These are phyloP conservation scores for Pristis pectinata DNA, from an alignment of 2,797 vertebrate genomes.

Conservation along the genomic window DNA sequence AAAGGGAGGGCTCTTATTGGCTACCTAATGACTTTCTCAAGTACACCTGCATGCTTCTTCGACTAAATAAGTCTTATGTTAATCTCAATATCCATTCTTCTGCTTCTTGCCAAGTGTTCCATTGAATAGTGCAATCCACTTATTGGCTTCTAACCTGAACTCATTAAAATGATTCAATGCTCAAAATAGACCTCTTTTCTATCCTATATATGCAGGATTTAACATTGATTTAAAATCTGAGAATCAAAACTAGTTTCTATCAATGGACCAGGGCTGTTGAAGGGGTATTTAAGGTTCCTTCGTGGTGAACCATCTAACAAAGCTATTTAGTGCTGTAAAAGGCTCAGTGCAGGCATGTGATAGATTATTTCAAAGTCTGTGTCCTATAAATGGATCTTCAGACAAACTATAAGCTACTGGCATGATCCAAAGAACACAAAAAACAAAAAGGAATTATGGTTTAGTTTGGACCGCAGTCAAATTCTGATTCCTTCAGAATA, in stretches of 20 bases:
- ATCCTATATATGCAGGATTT: background rate
- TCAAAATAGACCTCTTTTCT: background rate
- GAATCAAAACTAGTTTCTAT: background rate
- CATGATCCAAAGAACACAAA: background rate
- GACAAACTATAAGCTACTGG: background rate
- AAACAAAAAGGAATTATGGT: background rate
- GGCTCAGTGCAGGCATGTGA: background rate
- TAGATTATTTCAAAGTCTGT: background rate
- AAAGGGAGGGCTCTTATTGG: background rate
- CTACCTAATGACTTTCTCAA: slow-evolving; percentile 7
- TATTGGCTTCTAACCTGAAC: background rate
- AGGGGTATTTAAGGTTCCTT: background rate
- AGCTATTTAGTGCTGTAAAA: background rate
- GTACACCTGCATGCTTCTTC: background rate
- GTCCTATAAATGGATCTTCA: background rate
- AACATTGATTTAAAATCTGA: background rate
- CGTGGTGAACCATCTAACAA: background rate
- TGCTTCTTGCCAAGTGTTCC: background rate
- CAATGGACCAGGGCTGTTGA: background rate
- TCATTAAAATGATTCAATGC: background rate
- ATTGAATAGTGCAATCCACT: background rate
- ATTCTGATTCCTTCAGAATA: background rate
- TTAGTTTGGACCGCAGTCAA: background rate
- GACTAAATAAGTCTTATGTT: background rate
- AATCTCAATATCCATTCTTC: background rate